These are phyloP conservation scores for Centruroides sculpturatus DNA, from an alignment of 1,140 invertebrate genomes.

Conservation along the genomic window DNA sequence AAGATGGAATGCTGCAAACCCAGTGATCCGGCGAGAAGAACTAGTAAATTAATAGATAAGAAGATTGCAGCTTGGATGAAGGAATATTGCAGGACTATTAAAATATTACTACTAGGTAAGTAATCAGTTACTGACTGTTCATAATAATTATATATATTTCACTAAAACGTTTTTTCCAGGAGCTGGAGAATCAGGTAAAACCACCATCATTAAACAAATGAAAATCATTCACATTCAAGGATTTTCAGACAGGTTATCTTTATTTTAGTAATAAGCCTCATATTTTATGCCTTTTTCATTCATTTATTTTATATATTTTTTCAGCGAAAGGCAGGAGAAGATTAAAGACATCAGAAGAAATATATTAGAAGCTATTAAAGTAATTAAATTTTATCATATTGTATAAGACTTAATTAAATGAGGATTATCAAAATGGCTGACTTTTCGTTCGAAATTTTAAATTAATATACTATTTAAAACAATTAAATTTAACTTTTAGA, in stretches of 20 bases:
- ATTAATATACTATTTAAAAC: no score
- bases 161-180: constrained; percentile 19
- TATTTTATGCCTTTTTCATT: neutral
- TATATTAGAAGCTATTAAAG: constrained; percentile 47
- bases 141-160: neutral
- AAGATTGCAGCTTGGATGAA: constrained; percentile 28
- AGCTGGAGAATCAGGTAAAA: constrained; percentile 44
- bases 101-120: constrained; percentile 45
- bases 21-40: constrained; percentile 8
- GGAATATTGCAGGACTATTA: constrained; percentile 36
- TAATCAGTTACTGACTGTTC: neutral
- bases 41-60: constrained; percentile 26
- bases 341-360: constrained; percentile 45
- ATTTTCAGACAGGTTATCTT: constrained; percentile 39
- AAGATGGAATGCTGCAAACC: constrained; percentile 6
- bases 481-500: no score
- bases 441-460: no score
- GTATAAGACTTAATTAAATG: neutral
- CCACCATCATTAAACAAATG: constrained; percentile 71
- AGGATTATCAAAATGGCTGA: no score
- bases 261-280: no score
- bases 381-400: constrained; percentile 3
- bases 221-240: constrained; percentile 58
- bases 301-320: neutral
- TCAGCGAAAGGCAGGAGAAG: constrained; percentile 46